These are phyloP conservation scores for Pentalonia nigronervosa DNA, from an alignment of 1,140 invertebrate species.

Conservation along the genomic window DNA sequence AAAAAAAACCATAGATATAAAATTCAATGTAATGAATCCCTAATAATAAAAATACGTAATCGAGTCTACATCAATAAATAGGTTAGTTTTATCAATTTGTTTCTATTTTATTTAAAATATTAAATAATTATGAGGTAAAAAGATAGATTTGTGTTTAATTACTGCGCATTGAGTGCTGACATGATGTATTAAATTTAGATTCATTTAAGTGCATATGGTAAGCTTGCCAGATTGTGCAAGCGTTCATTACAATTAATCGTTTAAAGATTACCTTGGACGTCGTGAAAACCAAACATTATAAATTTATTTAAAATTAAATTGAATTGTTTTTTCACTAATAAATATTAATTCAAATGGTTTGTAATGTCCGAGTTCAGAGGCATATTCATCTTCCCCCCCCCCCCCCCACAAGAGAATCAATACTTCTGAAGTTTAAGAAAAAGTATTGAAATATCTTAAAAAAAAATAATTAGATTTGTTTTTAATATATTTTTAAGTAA, in stretches of 20 bases:
- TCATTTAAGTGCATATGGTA: background rate
- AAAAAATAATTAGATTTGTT: background rate
- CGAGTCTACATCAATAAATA: background rate
- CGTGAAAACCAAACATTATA: background rate
- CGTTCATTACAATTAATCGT: background rate
- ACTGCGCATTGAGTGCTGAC: background rate
- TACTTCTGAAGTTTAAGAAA: background rate
- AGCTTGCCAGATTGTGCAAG: background rate
- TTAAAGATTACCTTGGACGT: background rate
- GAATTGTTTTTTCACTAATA: background rate
- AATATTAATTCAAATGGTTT: background rate
- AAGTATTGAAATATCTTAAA: background rate
- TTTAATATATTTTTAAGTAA: background rate
- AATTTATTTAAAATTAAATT: background rate
- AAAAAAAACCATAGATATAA: background rate
- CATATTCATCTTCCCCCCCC: too few species aligned
- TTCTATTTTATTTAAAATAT: background rate
- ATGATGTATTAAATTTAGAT: background rate
- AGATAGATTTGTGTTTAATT: constrained; percentile 6
- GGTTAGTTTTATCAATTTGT: background rate
- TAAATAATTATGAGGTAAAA: constrained; percentile 2
- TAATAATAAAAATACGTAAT: background rate
- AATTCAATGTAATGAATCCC: background rate
- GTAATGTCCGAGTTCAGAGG: background rate
- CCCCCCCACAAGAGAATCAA: background rate